A percentile compares a stretch with the other conserved stretches of the same genome.
Conservation (phyloP, 23 tunicate species). For the Trididemnum clinides region DNA sequence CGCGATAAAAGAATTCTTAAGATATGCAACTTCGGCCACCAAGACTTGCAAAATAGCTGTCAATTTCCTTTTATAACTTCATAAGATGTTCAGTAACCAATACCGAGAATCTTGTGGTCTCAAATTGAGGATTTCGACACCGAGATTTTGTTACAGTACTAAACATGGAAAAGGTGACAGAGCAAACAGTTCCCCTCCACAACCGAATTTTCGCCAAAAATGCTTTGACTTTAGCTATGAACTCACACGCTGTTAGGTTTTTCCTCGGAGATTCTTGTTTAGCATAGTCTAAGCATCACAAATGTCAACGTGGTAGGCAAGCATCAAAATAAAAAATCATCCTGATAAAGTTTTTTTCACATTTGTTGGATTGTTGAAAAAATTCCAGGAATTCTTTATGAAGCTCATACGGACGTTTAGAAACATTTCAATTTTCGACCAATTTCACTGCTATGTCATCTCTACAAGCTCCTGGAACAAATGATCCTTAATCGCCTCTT, state of each 20-base stretch:
- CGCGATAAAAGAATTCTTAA: slow-evolving; percentile 44
- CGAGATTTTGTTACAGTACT: slow-evolving; percentile 17
- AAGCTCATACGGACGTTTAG: neutral
- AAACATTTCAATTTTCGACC: neutral
- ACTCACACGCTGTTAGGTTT: slow-evolving; percentile 24
- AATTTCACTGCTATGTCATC: too few species aligned
- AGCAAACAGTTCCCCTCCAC: slow-evolving; percentile 32
- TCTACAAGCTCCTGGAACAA: too few species aligned
- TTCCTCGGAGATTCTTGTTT: slow-evolving; percentile 13
- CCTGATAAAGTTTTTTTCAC: neutral
- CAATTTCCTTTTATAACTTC: slow-evolving; percentile 45
- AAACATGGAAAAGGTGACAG: slow-evolving; percentile 23
- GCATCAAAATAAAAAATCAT: slow-evolving; percentile 16
- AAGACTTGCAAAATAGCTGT: slow-evolving; percentile 40
- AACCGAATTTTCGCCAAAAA: slow-evolving; percentile 23
- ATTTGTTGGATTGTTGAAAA: slow-evolving; percentile 13
- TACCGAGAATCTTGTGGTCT: slow-evolving; percentile 29
- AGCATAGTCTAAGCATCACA: slow-evolving; percentile 28
- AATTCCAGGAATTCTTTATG: neutral
- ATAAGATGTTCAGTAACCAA: slow-evolving; percentile 42
- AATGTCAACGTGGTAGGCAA: slow-evolving; percentile 22
- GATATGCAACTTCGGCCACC: slow-evolving; percentile 45
- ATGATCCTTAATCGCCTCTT: too few species aligned
- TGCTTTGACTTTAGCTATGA: slow-evolving; percentile 35
- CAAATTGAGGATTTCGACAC: slow-evolving; percentile 28